Evolutionary conservation across 2,888 invertebrate genomes (phyloP), one percentile per base, ranked within the genome.

Genomic region (Callinectes sapidus): DNA sequence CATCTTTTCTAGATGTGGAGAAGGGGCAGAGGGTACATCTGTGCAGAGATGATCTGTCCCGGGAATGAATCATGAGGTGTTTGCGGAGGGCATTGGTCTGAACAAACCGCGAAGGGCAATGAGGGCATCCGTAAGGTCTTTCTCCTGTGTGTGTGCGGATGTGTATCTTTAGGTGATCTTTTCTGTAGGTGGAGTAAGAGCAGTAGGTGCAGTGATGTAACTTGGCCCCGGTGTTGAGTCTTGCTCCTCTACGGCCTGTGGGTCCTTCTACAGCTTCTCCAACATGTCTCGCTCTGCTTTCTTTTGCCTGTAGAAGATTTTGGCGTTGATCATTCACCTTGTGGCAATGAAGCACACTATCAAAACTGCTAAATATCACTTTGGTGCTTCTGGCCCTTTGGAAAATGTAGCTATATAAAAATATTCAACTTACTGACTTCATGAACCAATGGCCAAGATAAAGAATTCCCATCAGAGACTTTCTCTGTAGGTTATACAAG

Each of bases 261-360:
- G 42, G 23, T n/a, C 66, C 89, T 54, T 54, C 81, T 42, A 90
- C 42, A 48, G 28, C 77, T 39, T n/a, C 66, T 35, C 32, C 71
- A 39, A 61, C 90, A n/a, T 77, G 35, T 87, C 39, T 86, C 35
- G 87, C 91, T 87, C 92, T 71, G 54, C 90, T 87, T 42, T 90
- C 90, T 81, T 71, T 87, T 77, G 87, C 92, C 92, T 92, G 92
- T 92, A 92, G 92, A 87, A 91, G 77, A 92, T 89, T 88, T 88
- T 89, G 90, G 61, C 90, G 90, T 87, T 71, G 61, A 87, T 92
- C 92, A 92, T 91, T 87, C 39, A 87, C 91, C 86, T 28, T 42
- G 87, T 48, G 66, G 87, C 91, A 91, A 66, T 71, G 66, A 35
- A 32, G 91, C 81, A 81, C 81, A 81, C 81, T 81, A 81, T 81